Evolutionary conservation across 2,113 vertebrate genomes (phyloP).

Genomic region (Hemiprocne comata): DNA sequence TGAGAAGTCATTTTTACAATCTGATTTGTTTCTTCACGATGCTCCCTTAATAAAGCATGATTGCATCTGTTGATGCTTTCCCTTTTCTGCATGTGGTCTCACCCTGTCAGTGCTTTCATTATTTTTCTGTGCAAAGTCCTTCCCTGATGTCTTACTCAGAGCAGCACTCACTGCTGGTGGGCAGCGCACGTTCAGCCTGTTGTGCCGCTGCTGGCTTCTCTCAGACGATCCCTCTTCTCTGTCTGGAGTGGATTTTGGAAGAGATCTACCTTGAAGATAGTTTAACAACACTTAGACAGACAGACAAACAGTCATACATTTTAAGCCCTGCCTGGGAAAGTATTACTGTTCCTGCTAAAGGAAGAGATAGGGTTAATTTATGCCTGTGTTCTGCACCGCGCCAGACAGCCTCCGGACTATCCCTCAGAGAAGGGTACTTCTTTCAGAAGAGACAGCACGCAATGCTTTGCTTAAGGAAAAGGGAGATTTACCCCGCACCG

Average conservation of each 20-base stretch:
- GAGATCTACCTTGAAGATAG: neutral
- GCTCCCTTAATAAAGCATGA: neutral
- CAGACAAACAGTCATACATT: neutral
- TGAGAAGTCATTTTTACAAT: neutral
- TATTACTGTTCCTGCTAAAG: neutral
- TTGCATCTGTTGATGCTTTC: neutral
- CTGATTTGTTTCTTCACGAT: neutral
- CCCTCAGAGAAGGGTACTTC: neutral
- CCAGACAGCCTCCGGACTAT: neutral
- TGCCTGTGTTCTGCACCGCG: neutral
- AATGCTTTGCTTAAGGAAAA: neutral
- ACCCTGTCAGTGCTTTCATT: neutral
- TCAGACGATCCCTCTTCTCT: neutral
- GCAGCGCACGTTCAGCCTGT: accelerated
- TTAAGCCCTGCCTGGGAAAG: neutral
- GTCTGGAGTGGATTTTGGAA: neutral
- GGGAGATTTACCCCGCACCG: neutral
- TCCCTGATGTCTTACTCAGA: neutral
- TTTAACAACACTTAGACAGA: neutral
- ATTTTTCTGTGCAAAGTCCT: neutral
- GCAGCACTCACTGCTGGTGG: neutral
- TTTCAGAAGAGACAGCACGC: neutral
- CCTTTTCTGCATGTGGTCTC: neutral
- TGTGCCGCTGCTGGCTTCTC: neutral
- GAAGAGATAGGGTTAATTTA: neutral